Conservation (phyloP, 1,140 invertebrate genomes). For the Paraescarpia echinospica region DNA sequence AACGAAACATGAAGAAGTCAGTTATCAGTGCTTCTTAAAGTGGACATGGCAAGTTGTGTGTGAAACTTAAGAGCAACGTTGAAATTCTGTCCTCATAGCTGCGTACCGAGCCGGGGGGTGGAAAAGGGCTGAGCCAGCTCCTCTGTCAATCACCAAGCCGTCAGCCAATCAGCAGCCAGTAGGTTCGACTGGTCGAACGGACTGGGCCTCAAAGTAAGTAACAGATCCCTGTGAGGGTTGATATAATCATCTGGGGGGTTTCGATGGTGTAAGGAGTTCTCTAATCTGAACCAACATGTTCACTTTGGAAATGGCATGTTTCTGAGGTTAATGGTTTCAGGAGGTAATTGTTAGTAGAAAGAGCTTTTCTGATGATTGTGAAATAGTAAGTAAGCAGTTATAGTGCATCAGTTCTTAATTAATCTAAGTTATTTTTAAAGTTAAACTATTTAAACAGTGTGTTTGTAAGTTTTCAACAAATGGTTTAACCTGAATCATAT, state of each 20-base stretch:
- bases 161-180: slow-evolving; percentile 21
- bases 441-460: neutral
- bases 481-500: too few relatives aligned
- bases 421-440: neutral
- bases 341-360: neutral
- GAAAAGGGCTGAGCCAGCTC: slow-evolving; percentile 21
- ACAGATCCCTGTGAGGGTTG: neutral
- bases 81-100: neutral
- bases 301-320: neutral
- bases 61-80: neutral
- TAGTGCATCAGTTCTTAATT: neutral
- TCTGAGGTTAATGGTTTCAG: neutral
- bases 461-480: too few relatives aligned
- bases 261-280: neutral
- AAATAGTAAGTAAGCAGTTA: neutral
- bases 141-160: slow-evolving; percentile 15
- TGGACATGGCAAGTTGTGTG: too few relatives aligned
- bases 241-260: neutral
- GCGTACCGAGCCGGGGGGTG: slow-evolving; percentile 15
- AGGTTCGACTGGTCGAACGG: slow-evolving; percentile 24
- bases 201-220: slow-evolving; percentile 29
- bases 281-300: neutral
- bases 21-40: neutral
- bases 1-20: neutral
- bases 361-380: neutral